phyloP scores from a whole-genome alignment of 2,888 invertebrate genomes.

The Tipula helvola region DNA sequence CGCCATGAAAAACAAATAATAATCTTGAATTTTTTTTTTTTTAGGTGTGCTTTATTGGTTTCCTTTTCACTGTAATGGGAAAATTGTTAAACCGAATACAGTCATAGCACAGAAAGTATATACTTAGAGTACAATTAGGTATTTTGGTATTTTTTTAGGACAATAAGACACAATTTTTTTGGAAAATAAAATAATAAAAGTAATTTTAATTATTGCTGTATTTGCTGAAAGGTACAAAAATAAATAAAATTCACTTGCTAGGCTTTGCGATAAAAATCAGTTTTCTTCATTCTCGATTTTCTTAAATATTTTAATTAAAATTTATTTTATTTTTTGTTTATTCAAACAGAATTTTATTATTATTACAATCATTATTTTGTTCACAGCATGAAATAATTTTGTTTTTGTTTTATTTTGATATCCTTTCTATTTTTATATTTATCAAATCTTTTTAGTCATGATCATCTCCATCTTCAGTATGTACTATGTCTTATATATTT shows the following conservation, averaged over 20 bases:
- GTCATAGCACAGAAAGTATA: neutral
- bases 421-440: neutral
- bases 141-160: neutral
- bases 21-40: neutral
- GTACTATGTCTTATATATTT: neutral
- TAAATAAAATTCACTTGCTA: neutral
- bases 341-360: neutral
- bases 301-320: neutral
- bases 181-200: neutral
- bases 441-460: neutral
- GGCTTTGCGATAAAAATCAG: neutral
- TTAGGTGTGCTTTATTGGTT: neutral
- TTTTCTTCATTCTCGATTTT: neutral
- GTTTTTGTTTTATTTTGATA: neutral
- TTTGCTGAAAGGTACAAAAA: neutral
- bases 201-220: neutral
- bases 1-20: neutral
- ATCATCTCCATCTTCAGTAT: neutral
- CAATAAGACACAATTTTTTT: neutral
- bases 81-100: neutral
- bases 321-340: neutral
- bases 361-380: neutral
- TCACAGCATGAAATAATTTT: neutral
- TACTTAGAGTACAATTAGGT: neutral
- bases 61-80: neutral